Conservation (phyloP, 23 tunicate genomes). For the Trididemnum miniatum region DNA sequence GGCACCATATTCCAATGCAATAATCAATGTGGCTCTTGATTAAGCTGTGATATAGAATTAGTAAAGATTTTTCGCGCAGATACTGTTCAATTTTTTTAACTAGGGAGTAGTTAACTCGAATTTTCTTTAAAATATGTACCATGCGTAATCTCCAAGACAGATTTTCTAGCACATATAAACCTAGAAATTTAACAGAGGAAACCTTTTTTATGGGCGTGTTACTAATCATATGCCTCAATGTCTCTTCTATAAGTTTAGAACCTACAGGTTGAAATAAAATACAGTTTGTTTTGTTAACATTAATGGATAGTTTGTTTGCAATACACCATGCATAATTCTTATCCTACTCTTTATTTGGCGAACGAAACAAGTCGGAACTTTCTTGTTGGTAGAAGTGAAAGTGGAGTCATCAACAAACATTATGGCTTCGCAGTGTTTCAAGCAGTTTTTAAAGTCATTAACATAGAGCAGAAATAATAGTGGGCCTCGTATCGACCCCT, state of each 20-base stretch:
- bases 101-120: background rate
- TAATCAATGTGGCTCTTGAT: background rate
- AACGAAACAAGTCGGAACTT: background rate
- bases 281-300: slow-evolving; percentile 5
- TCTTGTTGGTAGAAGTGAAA: background rate
- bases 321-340: background rate
- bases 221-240: no score
- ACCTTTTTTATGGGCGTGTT: background rate
- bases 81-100: background rate
- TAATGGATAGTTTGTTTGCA: background rate
- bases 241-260: background rate
- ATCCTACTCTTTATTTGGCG: background rate
- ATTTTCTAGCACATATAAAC: background rate
- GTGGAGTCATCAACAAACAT: background rate
- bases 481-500: background rate
- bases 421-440: background rate
- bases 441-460: background rate
- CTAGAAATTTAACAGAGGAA: background rate
- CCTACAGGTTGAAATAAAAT: background rate
- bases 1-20: background rate
- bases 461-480: background rate
- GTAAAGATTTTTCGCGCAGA: background rate
- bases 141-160: background rate
- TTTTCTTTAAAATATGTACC: background rate
- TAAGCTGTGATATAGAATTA: background rate